A percentile compares a stretch with the other conserved stretches of the same genome.
phyloP scores from a whole-genome alignment of 2,113 vertebrate genomes.

The Rafetus swinhoei region DNA sequence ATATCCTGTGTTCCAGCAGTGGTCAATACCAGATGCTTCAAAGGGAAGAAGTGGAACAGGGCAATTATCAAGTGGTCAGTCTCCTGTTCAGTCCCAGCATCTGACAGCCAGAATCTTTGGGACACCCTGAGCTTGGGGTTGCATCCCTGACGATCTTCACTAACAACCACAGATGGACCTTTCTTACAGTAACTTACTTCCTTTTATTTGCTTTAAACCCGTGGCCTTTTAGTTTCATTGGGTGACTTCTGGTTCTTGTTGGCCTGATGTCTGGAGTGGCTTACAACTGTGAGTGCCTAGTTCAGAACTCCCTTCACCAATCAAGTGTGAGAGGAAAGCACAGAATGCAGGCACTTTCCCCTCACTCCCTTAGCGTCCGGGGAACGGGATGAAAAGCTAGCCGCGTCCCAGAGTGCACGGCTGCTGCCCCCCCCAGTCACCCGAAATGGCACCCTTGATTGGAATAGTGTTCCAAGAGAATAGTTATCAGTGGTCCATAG shows the following conservation, averaged over 20 bases:
- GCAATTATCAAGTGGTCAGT: not conserved
- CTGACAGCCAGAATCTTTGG: not conserved
- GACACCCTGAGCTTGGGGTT: not conserved
- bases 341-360: too few relatives aligned
- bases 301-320: too few relatives aligned
- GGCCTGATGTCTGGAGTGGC: too few relatives aligned
- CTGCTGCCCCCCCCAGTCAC: too few relatives aligned
- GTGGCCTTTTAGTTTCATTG: not conserved
- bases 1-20: not conserved
- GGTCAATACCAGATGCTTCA: not conserved
- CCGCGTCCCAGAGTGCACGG: too few relatives aligned
- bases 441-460: too few relatives aligned
- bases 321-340: too few relatives aligned
- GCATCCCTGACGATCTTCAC: not conserved
- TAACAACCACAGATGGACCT: not conserved
- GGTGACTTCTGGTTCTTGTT: not conserved
- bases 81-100: not conserved
- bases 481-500: too few relatives aligned
- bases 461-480: too few relatives aligned
- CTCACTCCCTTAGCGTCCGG: too few relatives aligned
- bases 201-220: not conserved
- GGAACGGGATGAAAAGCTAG: too few relatives aligned
- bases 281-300: too few relatives aligned
- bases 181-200: not conserved
- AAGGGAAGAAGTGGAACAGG: not conserved